phyloP scores from a whole-genome alignment of 2,888 invertebrate genomes.

The Drosophila mimica region DNA sequence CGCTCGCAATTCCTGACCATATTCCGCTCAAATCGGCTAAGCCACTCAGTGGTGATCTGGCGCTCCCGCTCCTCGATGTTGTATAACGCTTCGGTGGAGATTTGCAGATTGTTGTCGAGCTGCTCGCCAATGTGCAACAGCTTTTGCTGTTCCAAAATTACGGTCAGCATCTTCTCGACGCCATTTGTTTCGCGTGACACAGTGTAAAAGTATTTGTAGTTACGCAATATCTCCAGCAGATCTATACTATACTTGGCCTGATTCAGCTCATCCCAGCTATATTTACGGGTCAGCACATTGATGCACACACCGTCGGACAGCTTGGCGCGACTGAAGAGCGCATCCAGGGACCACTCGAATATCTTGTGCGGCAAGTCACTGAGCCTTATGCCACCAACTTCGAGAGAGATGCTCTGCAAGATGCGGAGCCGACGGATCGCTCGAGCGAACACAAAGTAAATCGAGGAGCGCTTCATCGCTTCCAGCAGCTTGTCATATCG shows the following conservation, averaged over 20 bases:
- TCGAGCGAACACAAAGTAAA: conserved; percentile 33
- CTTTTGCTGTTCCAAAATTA: conserved; percentile 32
- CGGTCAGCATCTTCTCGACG: not conserved
- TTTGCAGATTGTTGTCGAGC: conserved; percentile 8
- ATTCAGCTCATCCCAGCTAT: conserved; percentile 12
- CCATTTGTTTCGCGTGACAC: conserved; percentile 8
- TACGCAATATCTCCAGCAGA: conserved; percentile 31
- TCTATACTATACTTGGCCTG: conserved; percentile 45
- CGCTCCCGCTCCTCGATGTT: not conserved
- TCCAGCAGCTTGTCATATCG: conserved; percentile 21
- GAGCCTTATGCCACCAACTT: not conserved
- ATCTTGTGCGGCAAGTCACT: conserved; percentile 31
- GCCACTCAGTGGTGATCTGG: not conserved
- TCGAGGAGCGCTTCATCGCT: conserved; percentile 33
- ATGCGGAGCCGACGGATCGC: conserved; percentile 14
- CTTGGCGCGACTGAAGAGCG: conserved; percentile 33
- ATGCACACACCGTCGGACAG: conserved; percentile 26
- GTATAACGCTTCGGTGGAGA: not conserved
- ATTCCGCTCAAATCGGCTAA: not conserved
- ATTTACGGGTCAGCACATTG: conserved; percentile 28
- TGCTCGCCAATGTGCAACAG: conserved; percentile 33
- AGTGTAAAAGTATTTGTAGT: conserved; percentile 30
- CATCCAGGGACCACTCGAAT: conserved; percentile 45
- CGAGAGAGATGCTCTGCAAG: conserved; percentile 10
- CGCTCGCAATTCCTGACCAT: not conserved